These are phyloP conservation scores for Percina caprodes DNA, from an alignment of 2,113 vertebrate species.

Conservation along the genomic window DNA sequence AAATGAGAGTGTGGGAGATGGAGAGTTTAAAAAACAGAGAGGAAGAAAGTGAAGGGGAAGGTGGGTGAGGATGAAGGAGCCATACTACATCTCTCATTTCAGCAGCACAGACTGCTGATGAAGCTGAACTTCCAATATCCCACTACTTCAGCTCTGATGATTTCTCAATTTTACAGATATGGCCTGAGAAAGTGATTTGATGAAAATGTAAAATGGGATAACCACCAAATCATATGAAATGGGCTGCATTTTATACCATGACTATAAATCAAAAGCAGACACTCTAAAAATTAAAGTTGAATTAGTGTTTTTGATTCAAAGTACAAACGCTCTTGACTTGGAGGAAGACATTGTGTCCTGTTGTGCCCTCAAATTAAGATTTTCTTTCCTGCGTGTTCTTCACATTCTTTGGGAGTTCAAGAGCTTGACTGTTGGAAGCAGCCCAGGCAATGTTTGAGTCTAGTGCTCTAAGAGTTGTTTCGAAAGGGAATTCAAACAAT, in stretches of 20 bases:
- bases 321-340: slow-evolving; percentile 36
- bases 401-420: slow-evolving; percentile 31
- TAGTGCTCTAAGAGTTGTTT: slow-evolving; percentile 27
- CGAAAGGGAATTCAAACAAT: slow-evolving; percentile 68
- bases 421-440: slow-evolving; percentile 32
- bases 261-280: slow-evolving; percentile 80
- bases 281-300: slow-evolving; percentile 71
- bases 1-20: slow-evolving; percentile 55
- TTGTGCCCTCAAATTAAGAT: slow-evolving; percentile 42
- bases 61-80: slow-evolving; percentile 44
- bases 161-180: slow-evolving; percentile 85
- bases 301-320: slow-evolving; percentile 68
- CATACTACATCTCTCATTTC: slow-evolving; percentile 75
- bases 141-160: slow-evolving; percentile 78
- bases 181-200: slow-evolving; percentile 79
- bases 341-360: slow-evolving; percentile 33
- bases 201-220: slow-evolving; percentile 82
- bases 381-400: slow-evolving; percentile 29
- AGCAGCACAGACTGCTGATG: slow-evolving; percentile 83
- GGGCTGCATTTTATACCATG: slow-evolving; percentile 72
- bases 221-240: slow-evolving; percentile 78
- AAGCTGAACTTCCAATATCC: slow-evolving; percentile 83
- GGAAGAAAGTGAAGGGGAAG: slow-evolving; percentile 39
- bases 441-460: slow-evolving; percentile 30
- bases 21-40: slow-evolving; percentile 61